Percentiles rank a stretch among this genome's conserved stretches.
phyloP scores from a whole-genome alignment of 2,888 invertebrate genomes.

The Tinea trinotella region DNA sequence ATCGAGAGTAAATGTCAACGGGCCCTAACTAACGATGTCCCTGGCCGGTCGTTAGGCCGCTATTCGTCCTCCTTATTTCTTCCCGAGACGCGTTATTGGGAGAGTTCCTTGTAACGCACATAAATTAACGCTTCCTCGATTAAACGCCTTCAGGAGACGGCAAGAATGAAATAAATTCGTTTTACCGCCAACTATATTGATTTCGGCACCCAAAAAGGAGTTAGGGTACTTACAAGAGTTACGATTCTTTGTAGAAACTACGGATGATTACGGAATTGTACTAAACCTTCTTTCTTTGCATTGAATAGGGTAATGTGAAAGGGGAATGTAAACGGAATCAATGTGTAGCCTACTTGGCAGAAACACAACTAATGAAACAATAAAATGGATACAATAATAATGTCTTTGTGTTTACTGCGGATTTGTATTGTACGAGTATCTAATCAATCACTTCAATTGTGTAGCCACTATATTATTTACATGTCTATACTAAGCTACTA shows the following conservation, averaged over 20 bases:
- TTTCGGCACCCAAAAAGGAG: slow-evolving; percentile 1
- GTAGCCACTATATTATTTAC: too few relatives aligned
- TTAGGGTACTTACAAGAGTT: neutral
- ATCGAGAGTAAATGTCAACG: slow-evolving; percentile 22
- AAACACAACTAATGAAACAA: neutral
- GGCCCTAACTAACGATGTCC: slow-evolving; percentile 22
- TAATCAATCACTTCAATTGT: too few relatives aligned
- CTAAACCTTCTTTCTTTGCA: neutral
- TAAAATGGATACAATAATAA: neutral
- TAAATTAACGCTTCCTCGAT: slow-evolving; percentile 35
- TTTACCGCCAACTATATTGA: slow-evolving; percentile 13
- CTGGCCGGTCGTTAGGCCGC: slow-evolving; percentile 23
- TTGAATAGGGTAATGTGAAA: neutral
- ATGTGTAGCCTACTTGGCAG: neutral
- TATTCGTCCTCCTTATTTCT: slow-evolving; percentile 18
- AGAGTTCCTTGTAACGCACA: slow-evolving; percentile 10
- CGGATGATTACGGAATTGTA: neutral
- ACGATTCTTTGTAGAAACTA: neutral
- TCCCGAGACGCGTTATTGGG: slow-evolving; percentile 1
- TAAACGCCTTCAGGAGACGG: slow-evolving; percentile 35
- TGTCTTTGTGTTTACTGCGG: neutral
- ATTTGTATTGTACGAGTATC: too few relatives aligned
- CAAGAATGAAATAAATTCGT: slow-evolving; percentile 29
- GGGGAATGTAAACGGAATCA: neutral
- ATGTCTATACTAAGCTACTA: too few relatives aligned